Evolutionary conservation across 2,888 invertebrate genomes (phyloP).

Genomic region (Cloeon dipterum): DNA sequence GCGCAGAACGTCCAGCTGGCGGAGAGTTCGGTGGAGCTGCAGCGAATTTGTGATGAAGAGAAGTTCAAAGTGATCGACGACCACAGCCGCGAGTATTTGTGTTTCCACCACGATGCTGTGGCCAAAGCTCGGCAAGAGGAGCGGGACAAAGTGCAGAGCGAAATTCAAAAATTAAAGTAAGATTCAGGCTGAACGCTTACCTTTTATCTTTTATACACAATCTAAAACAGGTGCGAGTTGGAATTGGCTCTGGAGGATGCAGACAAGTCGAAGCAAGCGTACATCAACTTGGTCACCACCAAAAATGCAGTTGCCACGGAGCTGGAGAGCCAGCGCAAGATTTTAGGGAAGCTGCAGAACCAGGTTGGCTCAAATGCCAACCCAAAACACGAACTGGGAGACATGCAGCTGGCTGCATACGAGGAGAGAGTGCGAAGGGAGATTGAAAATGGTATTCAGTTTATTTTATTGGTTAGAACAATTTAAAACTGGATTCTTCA

Average conservation of each 20-base stretch:
- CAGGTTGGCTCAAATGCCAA: no score
- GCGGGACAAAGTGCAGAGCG: neutral
- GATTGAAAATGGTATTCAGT: no score
- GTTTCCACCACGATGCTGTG: conserved; percentile 17
- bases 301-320: neutral
- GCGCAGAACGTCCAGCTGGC: conserved; percentile 11
- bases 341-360: no score
- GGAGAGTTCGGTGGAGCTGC: neutral
- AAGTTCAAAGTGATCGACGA: conserved; percentile 10
- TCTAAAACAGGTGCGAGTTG: neutral
- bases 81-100: conserved; percentile 17
- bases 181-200: no score
- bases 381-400: no score
- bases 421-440: no score
- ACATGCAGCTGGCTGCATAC: no score
- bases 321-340: no score
- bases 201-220: no score
- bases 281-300: neutral
- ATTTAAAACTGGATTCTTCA: no score
- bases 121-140: conserved; percentile 15
- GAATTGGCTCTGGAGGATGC: neutral
- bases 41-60: neutral
- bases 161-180: neutral
- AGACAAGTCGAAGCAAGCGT: neutral
- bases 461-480: no score